phyloP scores from a whole-genome alignment of 2,888 invertebrate species.

The Sinelater perroti region DNA sequence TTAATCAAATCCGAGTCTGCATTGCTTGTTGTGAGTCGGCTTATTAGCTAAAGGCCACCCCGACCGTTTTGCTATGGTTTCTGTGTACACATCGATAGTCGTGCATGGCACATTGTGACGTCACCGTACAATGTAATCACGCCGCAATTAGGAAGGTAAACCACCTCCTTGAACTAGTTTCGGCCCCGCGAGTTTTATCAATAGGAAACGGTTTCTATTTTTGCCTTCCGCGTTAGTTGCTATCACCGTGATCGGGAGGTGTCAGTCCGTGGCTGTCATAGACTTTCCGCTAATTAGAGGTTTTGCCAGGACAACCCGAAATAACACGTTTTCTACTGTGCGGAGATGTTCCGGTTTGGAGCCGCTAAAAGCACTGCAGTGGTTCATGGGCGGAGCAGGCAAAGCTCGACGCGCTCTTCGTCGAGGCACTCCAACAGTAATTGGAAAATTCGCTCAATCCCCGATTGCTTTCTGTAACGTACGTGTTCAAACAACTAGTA shows the following conservation, averaged over 20 bases:
- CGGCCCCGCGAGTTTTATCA: conserved; percentile 52
- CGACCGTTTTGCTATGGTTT: conserved; percentile 31
- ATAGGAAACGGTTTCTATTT: conserved; percentile 44
- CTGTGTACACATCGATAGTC: conserved; percentile 38
- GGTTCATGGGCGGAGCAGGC: no score
- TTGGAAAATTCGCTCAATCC: conserved; percentile 2
- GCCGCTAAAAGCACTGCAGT: no score
- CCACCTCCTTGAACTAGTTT: conserved; percentile 46
- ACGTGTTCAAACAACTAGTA: conserved; percentile 14
- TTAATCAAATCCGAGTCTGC: conserved; percentile 1
- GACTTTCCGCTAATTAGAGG: no score
- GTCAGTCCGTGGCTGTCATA: no score
- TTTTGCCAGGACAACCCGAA: no score
- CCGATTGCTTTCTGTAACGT: conserved; percentile 10
- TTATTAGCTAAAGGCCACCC: conserved; percentile 17
- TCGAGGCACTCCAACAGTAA: no score
- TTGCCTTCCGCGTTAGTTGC: conserved; percentile 41
- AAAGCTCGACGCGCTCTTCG: no score
- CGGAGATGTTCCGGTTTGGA: no score
- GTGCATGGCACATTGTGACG: conserved; percentile 45
- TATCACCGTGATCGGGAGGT: no score
- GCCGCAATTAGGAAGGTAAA: conserved; percentile 48
- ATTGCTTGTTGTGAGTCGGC: conserved; percentile 1
- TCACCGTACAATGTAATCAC: conserved; percentile 46
- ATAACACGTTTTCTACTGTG: no score